Evolutionary conservation across 2,888 invertebrate species (phyloP), one percentile per base, ranked within the genome.

Genomic region (Athalia rosae): DNA sequence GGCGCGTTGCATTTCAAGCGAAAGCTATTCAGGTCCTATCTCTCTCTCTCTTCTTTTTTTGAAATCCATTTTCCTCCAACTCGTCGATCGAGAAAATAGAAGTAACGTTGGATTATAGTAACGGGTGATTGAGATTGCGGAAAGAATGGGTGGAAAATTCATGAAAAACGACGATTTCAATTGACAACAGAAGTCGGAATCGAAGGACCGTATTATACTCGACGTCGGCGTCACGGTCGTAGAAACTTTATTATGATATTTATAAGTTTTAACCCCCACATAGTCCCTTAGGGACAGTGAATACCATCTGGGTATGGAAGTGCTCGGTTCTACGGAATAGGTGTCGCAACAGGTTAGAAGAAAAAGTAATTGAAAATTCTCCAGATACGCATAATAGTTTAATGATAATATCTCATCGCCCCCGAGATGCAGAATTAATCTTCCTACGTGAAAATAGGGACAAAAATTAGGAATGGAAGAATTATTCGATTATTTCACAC

Each of bases 251-350:
- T 61, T 48, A 15, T 6, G 4, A n/a, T 56, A 74, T 61, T 61
- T 74, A 61, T 62, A 74, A 61, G 45, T 74, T 74, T 62, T 41
- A 74, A 48, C 61, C 73, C 11, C 59, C 41, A 28, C 28, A 28
- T 28, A 28, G 71, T 61, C 48, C 73, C 73, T 45, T 9, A 47
- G 73, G 61, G 61, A 61, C 74, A 74, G 48, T 74, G 74, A 74
- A 74, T 74, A 74, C 15, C 45, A 8, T 15, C 48, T 58, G 13
- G 28, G 15, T 41, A 53, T n/a, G 58, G 56, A 71, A 3, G 48
- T n/a, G 74, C 28, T 28, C 28, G 28, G 28, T 28, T 28, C 28
- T 28, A 28, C 28, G 2, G 28, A 28, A 28, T 28, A 28, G 28
- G 28, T 28, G 28, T 28, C 2, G 28, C 48, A 61, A 74, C 61